Conservation (phyloP, 2,113 vertebrate species). For the Pseudorhombus dupliciocellatus region DNA sequence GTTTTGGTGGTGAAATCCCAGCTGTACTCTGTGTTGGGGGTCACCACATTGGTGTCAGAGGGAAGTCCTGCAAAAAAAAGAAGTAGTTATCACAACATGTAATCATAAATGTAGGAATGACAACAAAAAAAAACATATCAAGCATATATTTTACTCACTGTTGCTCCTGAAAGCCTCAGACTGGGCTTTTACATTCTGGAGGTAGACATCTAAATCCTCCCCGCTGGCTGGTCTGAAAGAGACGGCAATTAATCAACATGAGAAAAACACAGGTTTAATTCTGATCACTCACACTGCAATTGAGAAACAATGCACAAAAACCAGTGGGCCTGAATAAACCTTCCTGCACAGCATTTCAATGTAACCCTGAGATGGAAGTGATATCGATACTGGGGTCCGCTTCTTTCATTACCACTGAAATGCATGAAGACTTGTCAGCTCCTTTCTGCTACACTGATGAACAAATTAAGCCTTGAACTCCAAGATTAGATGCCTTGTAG, state of each 20-base stretch:
- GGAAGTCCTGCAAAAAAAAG: constrained; percentile 83
- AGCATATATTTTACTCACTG: constrained; percentile 82
- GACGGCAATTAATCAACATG: constrained; percentile 9
- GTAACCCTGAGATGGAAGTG: not conserved
- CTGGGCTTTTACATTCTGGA: constrained; percentile 88
- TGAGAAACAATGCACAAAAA: not conserved
- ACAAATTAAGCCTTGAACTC: not conserved
- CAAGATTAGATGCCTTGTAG: constrained; percentile 2
- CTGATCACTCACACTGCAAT: not conserved
- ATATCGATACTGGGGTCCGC: not conserved
- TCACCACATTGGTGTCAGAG: constrained; percentile 90
- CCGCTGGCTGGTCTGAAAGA: constrained; percentile 83
- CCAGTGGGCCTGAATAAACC: not conserved
- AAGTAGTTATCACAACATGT: not conserved
- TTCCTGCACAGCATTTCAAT: not conserved
- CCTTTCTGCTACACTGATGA: not conserved
- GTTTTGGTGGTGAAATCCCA: constrained; percentile 96
- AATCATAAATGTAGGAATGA: not conserved
- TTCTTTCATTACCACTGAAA: not conserved
- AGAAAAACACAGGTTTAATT: not conserved
- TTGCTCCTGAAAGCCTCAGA: constrained; percentile 92
- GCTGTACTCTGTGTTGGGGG: constrained; percentile 95
- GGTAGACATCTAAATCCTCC: constrained; percentile 87
- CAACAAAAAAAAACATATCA: not conserved
- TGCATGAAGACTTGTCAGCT: not conserved